These are phyloP conservation scores for Smutsia temminckii DNA, from an alignment of 2,797 vertebrate genomes.

Conservation along the genomic window DNA sequence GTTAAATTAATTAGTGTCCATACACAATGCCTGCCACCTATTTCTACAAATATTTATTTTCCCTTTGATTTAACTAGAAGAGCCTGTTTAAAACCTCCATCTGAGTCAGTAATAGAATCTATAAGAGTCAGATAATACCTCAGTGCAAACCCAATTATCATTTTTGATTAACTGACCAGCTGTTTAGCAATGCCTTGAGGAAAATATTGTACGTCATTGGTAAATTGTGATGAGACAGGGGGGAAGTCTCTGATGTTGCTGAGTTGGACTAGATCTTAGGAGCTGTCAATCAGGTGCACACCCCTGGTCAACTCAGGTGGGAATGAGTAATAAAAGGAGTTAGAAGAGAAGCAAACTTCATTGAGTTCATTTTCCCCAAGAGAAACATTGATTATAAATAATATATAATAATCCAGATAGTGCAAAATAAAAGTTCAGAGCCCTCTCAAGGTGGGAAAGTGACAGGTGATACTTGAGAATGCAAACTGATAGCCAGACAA, in stretches of 20 bases:
- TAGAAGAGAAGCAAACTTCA: not conserved
- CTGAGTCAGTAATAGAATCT: slow-evolving; percentile 4
- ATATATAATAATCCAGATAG: not conserved
- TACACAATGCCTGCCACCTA: not conserved
- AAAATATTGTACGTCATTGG: not conserved
- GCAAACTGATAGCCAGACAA: not conserved
- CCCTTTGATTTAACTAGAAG: not conserved
- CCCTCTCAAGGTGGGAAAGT: not conserved
- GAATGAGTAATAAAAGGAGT: not conserved
- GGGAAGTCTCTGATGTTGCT: not conserved
- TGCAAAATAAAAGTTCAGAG: not conserved
- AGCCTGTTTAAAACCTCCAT: not conserved
- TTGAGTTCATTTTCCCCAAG: not conserved
- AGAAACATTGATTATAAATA: not conserved
- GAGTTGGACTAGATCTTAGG: not conserved
- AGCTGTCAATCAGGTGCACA: not conserved
- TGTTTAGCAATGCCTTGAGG: not conserved
- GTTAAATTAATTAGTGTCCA: not conserved
- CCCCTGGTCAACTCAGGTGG: not conserved
- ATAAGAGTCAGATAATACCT: slow-evolving; percentile 6
- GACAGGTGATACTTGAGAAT: not conserved
- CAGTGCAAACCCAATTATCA: not conserved
- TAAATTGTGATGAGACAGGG: not conserved
- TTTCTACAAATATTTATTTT: not conserved
- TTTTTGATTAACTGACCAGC: slow-evolving; percentile 4